Evolutionary conservation across 1,140 invertebrate genomes (phyloP), one percentile per base, ranked within the genome.

Genomic region (Anastatus disparis): DNA sequence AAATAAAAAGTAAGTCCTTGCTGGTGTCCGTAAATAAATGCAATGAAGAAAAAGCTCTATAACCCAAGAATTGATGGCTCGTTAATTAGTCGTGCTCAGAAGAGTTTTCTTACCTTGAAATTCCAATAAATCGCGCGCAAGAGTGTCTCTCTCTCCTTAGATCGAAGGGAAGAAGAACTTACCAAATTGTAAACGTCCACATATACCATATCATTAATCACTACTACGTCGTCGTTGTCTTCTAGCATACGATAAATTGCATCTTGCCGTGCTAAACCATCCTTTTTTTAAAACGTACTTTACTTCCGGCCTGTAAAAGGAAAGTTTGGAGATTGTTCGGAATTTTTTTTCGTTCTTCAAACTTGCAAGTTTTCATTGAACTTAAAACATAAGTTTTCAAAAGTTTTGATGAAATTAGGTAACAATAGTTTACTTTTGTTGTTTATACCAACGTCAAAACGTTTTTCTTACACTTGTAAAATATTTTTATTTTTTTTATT

Each of bases 1-100:
- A 53, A 65, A 65, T 31, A 65, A 26, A 38, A 1, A 65, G 29
- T n/a, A n/a, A n/a, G n/a, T n/a, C n/a, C n/a, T n/a, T n/a, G n/a
- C n/a, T n/a, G n/a, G n/a, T n/a, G n/a, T n/a, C n/a, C n/a, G n/a
- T 22, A 20, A 38, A 40, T 22, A 40, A 52, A 22, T 38, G 66
- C 42, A n/a, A 7, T 2, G 44, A 27, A 15, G 26, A 24, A 63
- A 44, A 15, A 9, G 20, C 24, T n/a, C n/a, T n/a, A n/a, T n/a
- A n/a, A n/a, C 38, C 13, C 26, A 22, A 35, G 44, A 35, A 53
- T 48, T 46, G 38, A 50, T 44, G 72, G 63, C n/a, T 72, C 35
- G 55, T 58, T 58, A 58, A 58, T 58, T 58, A 58, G 55, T n/a
- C 55, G 55, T 13, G 29, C 35, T 58, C 55, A 58, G 31, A 58